Conservation (phyloP, 2,113 vertebrate species). For the Pristiophorus japonicus region DNA sequence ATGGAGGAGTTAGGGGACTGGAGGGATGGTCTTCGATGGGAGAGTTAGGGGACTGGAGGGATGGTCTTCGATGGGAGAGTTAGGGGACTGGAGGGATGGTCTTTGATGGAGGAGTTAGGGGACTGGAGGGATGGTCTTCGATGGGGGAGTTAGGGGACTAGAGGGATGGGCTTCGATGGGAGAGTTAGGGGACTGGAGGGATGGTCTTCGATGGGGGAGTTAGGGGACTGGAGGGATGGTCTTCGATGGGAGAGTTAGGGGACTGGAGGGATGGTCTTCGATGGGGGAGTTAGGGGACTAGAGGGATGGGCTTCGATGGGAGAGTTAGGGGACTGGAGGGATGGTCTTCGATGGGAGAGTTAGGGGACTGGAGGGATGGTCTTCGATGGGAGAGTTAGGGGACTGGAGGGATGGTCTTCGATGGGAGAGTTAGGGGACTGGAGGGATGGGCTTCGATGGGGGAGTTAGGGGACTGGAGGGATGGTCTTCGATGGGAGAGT, state of each 20-base stretch:
- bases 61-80: background rate
- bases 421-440: background rate
- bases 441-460: too few relatives aligned
- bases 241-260: too few relatives aligned
- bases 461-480: too few relatives aligned
- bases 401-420: background rate
- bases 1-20: too few relatives aligned
- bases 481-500: background rate
- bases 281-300: too few relatives aligned
- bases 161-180: too few relatives aligned
- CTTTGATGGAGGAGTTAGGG: background rate
- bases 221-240: background rate
- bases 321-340: too few relatives aligned
- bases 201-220: background rate
- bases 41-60: too few relatives aligned
- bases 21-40: background rate
- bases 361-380: too few relatives aligned
- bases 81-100: background rate
- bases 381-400: too few relatives aligned
- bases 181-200: background rate
- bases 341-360: background rate
- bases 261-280: too few relatives aligned
- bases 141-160: background rate
- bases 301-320: background rate
- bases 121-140: background rate